phyloP scores from a whole-genome alignment of 2,113 vertebrate species.

The Sinosuthora webbiana region DNA sequence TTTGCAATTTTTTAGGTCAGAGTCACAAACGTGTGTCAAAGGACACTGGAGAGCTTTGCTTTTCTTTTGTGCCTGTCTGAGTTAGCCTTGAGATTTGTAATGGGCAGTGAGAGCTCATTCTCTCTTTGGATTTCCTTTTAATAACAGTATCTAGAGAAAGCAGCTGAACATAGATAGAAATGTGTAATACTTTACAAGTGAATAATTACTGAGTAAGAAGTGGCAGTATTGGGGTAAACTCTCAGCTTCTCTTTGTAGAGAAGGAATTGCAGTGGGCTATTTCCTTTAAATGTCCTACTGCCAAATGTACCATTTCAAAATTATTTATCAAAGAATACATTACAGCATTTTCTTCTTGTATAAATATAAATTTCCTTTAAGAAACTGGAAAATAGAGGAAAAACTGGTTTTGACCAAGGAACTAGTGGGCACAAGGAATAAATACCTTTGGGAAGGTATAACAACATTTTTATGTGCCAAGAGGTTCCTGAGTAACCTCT shows the following conservation, averaged over 20 bases:
- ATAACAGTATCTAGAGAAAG: not conserved
- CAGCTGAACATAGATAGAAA: not conserved
- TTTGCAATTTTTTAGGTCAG: not conserved
- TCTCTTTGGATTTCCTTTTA: not conserved
- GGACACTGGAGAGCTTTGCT: not conserved
- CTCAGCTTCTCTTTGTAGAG: not conserved
- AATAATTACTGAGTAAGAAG: not conserved
- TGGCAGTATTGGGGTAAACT: not conserved
- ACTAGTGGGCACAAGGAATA: not conserved
- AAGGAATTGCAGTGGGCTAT: not conserved
- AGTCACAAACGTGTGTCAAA: not conserved
- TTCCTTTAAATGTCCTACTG: not conserved
- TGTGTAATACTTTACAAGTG: not conserved
- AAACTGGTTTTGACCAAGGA: not conserved
- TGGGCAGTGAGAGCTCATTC: not conserved
- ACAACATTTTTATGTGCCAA: accelerated
- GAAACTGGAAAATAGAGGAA: not conserved
- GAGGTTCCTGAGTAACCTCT: not conserved
- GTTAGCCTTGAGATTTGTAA: not conserved
- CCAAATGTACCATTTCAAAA: not conserved
- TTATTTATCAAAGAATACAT: not conserved
- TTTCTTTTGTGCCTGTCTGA: not conserved
- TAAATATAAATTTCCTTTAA: not conserved
- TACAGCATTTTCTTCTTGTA: not conserved
- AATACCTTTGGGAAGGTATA: not conserved